Evolutionary conservation across 1,140 invertebrate species (phyloP), one percentile per base, ranked within the genome.

Genomic region (Globodera ellingtonae): DNA sequence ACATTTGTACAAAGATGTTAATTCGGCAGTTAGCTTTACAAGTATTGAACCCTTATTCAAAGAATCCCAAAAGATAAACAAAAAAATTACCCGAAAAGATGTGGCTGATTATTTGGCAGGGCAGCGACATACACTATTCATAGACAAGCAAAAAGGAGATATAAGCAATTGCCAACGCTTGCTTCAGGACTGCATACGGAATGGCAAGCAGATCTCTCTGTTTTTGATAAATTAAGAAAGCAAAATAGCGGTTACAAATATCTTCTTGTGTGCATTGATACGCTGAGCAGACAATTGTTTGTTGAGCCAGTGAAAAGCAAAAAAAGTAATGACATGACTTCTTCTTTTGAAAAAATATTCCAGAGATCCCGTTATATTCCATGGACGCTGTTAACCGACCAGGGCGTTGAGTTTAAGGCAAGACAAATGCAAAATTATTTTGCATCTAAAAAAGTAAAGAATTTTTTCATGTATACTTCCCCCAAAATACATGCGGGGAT

Each of bases 401-500:
- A n/a, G 10, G 83, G 83, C 7, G 7, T 69, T 8, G 83, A 84
- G 52, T 84, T 84, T 66, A 83, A 48, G 15, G 59, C 46, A 18
- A 79, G 65, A 74, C 7, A 13, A 6, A 52, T 84, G 48, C 81
- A 76, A 21, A 13, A 21, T 4, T 86, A 72, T 70, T 84, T 86
- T 52, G 35, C 72, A 7, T 44, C 73, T 1, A 21, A 70, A 13
- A 62, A 84, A 5, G 65, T 84, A 7, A 44, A 52, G 7, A n/a
- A 73, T 18, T 50, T 35, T 67, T 65, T n/a, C 13, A 75, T 78
- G 35, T 52, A 67, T 48, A 75, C 83, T 5, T 46, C 82, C 35
- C 84, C 84, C 5, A n/a, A 9, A 10, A 21, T 87, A 9, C 84
- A 84, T n/a, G 84, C 84, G 8, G 79, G 79, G 9, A 62, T 86